Evolutionary conservation across 2,113 vertebrate species (phyloP).

Genomic region (Orycteropus afer): DNA sequence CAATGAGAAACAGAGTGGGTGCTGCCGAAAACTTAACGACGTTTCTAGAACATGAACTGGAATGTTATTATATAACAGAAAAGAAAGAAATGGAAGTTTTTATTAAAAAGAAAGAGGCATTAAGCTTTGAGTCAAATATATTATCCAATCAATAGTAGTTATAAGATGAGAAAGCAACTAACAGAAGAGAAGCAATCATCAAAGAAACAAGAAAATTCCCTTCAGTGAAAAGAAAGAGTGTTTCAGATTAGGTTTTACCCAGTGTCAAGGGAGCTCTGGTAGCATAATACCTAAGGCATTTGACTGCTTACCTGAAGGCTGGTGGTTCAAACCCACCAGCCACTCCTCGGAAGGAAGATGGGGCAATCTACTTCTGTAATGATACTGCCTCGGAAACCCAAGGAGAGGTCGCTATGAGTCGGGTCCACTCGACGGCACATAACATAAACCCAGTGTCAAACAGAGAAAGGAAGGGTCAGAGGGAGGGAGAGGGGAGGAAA

Average conservation of each 20-base stretch:
- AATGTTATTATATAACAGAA: neutral
- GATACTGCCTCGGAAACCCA: too few species aligned
- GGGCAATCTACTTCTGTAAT: too few species aligned
- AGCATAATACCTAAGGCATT: too few species aligned
- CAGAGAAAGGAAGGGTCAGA: neutral
- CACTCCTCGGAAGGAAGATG: too few species aligned
- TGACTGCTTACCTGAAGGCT: too few species aligned
- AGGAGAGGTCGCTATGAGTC: too few species aligned
- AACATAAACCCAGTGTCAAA: too few species aligned
- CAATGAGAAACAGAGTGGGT: neutral
- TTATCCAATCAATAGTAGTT: neutral
- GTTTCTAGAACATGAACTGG: neutral
- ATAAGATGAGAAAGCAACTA: neutral
- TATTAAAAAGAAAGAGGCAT: neutral
- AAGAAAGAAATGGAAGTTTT: neutral
- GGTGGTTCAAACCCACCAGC: too few species aligned
- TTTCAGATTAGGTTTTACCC: neutral
- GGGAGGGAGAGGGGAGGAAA: fast-evolving
- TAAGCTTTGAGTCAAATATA: neutral
- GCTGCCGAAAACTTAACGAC: neutral
- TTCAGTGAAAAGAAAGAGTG: neutral
- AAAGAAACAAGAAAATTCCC: neutral
- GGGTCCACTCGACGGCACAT: too few species aligned
- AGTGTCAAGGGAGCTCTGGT: too few species aligned
- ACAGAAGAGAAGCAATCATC: neutral